A percentile compares a stretch with the other conserved stretches of the same genome.
Evolutionary conservation across 2,797 vertebrate species (phyloP).

Genomic region (Remorina albescens): DNA sequence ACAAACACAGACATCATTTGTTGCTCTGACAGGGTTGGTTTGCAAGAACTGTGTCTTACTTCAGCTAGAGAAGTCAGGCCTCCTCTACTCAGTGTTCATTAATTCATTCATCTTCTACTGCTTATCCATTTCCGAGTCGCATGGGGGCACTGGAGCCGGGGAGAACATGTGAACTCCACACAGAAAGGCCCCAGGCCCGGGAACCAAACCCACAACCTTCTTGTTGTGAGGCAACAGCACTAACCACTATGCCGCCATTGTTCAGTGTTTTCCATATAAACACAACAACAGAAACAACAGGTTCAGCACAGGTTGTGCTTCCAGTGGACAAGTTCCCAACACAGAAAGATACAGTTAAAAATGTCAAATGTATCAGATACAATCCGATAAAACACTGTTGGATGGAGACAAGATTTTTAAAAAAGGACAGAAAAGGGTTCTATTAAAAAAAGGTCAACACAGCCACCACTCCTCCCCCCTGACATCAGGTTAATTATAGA

Average conservation of each 20-base stretch:
- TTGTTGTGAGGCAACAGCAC: no score
- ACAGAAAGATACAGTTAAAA: constrained; percentile 18
- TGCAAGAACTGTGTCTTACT: constrained; percentile 27
- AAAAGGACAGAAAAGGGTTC: neutral
- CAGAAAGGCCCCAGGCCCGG: no score
- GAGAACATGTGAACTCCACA: no score
- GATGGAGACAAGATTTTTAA: constrained; percentile 7
- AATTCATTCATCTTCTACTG: no score
- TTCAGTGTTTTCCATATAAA: constrained; percentile 63
- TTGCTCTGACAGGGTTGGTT: constrained; percentile 1
- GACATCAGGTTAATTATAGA: constrained; percentile 36
- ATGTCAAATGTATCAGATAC: constrained; percentile 19
- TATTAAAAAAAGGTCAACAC: no score
- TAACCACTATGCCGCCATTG: no score
- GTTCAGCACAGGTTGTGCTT: neutral
- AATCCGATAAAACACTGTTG: neutral
- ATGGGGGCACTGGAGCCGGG: no score
- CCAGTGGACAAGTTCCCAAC: neutral
- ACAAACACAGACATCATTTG: constrained; percentile 8
- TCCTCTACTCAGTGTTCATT: constrained; percentile 59
- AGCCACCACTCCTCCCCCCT: neutral
- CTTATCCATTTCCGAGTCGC: no score
- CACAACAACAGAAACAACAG: constrained; percentile 40
- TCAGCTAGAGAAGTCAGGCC: constrained; percentile 24
- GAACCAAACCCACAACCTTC: no score